Evolutionary conservation across 2,113 vertebrate species (phyloP).

Genomic region (Muntiacus muntjak): DNA sequence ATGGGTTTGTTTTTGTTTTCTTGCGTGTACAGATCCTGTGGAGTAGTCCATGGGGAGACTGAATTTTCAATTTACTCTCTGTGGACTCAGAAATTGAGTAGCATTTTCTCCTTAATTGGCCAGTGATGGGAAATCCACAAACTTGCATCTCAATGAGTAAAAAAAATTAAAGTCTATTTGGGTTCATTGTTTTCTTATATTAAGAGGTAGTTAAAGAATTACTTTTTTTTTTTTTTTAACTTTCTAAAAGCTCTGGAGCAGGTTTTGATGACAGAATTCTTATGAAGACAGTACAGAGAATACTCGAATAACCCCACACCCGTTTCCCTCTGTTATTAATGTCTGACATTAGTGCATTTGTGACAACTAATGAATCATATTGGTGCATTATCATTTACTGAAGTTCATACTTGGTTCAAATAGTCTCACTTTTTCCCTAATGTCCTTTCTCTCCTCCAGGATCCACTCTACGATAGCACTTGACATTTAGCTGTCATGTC

Average conservation of each 20-base stretch:
- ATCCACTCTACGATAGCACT: background rate
- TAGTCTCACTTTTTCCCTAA: background rate
- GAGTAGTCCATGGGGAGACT: background rate
- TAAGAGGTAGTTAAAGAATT: background rate
- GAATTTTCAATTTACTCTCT: background rate
- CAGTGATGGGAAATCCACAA: background rate
- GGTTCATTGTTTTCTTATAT: background rate
- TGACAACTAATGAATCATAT: background rate
- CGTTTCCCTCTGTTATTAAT: background rate
- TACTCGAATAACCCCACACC: background rate
- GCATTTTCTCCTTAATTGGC: background rate
- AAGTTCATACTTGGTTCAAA: background rate
- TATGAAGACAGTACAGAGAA: background rate
- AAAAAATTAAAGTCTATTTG: background rate
- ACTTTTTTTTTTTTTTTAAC: background rate
- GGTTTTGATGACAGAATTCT: background rate
- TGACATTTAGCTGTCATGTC: background rate
- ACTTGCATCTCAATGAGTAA: background rate
- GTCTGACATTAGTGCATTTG: background rate
- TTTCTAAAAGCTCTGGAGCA: background rate
- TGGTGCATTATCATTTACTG: background rate
- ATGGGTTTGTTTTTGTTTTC: background rate
- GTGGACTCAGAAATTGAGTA: background rate
- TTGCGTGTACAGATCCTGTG: background rate
- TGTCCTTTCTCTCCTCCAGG: background rate